Evolutionary conservation across 2,113 vertebrate species (phyloP).

Genomic region (Setophaga kirtlandii): DNA sequence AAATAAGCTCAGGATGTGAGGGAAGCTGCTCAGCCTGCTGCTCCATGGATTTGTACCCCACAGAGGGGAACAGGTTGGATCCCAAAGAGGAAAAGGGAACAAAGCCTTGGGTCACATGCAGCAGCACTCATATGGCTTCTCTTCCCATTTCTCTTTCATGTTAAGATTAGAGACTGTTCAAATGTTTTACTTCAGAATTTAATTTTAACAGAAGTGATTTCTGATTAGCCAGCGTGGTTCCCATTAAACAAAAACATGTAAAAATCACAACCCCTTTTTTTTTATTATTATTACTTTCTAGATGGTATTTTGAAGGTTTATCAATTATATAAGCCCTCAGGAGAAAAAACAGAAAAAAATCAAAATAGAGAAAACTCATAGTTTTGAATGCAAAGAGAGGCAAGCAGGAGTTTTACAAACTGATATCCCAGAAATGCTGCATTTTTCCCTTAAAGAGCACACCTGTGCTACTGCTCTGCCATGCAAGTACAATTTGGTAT

Average conservation of each 20-base stretch:
- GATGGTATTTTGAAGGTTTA: neutral
- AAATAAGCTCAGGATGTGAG: neutral
- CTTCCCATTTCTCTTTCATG: neutral
- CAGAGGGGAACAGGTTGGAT: neutral
- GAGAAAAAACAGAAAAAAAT: neutral
- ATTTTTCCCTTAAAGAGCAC: constrained; percentile 41
- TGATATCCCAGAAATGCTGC: neutral
- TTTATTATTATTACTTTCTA: neutral
- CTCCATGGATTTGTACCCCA: neutral
- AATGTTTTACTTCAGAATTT: neutral
- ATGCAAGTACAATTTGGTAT: neutral
- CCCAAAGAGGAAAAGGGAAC: constrained; percentile 11
- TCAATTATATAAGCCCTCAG: neutral
- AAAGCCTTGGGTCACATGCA: neutral
- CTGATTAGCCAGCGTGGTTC: neutral
- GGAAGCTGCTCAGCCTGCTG: neutral
- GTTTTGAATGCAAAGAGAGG: neutral
- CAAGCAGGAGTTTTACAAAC: constrained; percentile 4
- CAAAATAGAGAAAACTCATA: neutral
- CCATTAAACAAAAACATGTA: neutral
- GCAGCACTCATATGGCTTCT: neutral
- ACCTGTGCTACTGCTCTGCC: constrained; percentile 41
- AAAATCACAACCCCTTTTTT: neutral
- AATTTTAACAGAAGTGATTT: neutral
- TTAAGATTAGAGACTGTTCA: neutral